Evolutionary conservation across 2,888 invertebrate genomes (phyloP), one percentile per base, ranked within the genome.

Genomic region (Plagodis dolabraria): DNA sequence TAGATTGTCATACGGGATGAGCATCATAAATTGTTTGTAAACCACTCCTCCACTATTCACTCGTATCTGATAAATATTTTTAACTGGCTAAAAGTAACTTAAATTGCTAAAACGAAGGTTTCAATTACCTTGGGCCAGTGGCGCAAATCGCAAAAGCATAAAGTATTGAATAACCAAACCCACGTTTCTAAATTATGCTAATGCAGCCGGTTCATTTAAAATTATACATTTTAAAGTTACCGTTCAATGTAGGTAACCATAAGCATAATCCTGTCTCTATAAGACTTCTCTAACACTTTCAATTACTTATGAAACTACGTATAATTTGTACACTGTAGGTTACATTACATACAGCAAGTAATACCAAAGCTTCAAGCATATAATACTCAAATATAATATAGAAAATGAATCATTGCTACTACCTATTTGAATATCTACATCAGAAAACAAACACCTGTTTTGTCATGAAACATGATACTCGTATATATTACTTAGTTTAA

Each of bases 181-280:
- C 59, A 55, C 40, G 61, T 63, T 67, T 67, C 67, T 65, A 61
- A 67, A 67, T 63, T 65, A 67, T 65, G 67, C 52, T 60, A 65
- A 63, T 67, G 57, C 36, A 55, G 60, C 65, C 62, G 63, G 67
- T 64, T 67, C 45, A 42, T 60, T 60, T 64, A 53, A 64, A 57
- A 62, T 65, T 59, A 49, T 59, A 67, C 58, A 56, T 57, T 51
- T 65, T 64, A 53, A 63, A 60, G 56, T 57, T 52, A 62, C 63
- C 60, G 63, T 68, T 63, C 61, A 53, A 61, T 56, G 43, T 53
- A 60, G 53, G 54, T 62, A 54, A 53, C 47, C 35, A 40, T 34
- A 47, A 5, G 12, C 40, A 47, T 47, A 47, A 43, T 53, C 40
- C 42, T 47, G 54, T 8, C 34, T 43, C 43, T 48, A 22, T 35